phyloP scores from a whole-genome alignment of 2,888 invertebrate species.

The Lithophane ornitopus region DNA sequence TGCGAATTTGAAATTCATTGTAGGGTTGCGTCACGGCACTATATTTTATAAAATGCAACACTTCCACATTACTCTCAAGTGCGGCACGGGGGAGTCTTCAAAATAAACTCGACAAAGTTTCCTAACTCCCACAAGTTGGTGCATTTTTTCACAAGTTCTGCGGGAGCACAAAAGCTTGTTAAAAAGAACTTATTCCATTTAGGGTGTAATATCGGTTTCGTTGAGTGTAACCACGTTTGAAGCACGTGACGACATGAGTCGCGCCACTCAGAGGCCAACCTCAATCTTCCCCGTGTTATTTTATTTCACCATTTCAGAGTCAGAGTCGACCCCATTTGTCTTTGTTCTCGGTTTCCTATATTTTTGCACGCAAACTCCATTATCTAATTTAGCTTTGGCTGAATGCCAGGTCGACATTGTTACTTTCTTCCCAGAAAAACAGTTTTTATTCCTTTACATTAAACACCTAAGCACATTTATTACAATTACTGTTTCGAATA shows the following conservation, averaged over 20 bases:
- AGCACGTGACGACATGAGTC: constrained; percentile 76
- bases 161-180: constrained; percentile 60
- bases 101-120: constrained; percentile 63
- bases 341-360: constrained; percentile 91
- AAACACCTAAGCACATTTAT: constrained; percentile 86
- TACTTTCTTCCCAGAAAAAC: constrained; percentile 86
- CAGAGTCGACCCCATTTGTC: constrained; percentile 89
- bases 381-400: constrained; percentile 91
- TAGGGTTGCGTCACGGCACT: constrained; percentile 28
- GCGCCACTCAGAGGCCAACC: constrained; percentile 72
- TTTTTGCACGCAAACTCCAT: constrained; percentile 91
- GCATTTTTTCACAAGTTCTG: constrained; percentile 65
- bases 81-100: constrained; percentile 60
- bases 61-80: constrained; percentile 57
- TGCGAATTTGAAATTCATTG: constrained; percentile 32
- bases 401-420: constrained; percentile 89
- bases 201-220: constrained; percentile 70
- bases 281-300: constrained; percentile 85
- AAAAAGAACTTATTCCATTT: constrained; percentile 68
- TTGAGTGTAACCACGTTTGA: constrained; percentile 71
- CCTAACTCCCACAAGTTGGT: constrained; percentile 58
- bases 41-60: constrained; percentile 59
- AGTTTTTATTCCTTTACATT: constrained; percentile 87
- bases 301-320: constrained; percentile 87
- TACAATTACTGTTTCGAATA: constrained; percentile 79